Base-by-base conservation (phyloP, 1,140 invertebrate genomes). In the Drosophila pseudoananassae region DNA sequence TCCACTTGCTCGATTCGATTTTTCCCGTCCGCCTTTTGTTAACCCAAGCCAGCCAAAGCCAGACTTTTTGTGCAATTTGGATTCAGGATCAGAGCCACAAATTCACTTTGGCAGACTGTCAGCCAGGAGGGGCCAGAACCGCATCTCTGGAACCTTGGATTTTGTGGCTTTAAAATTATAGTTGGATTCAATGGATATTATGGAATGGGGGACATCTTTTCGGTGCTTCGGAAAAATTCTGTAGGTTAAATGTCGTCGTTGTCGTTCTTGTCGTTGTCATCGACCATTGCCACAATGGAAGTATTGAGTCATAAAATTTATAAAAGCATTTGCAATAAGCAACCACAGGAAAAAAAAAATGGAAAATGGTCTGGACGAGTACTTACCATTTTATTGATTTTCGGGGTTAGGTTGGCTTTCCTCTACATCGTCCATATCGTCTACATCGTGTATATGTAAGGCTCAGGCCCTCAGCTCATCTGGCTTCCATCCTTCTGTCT, bases 351-450 rank as follows among this genome's bases (percentile, higher is more conserved):
- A 57, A 29, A 36, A 10, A 57, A 25, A 53, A 43, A 64, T 43
- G 51, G 17, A 25, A 50, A 66, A 65, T 76, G 58, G 58, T 17
- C 82, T 53, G 63, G 52, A 47, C 60, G 58, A 78, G 83, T 88
- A 88, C 82, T 87, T 72, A 87, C 82, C 83, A 82, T 87, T 82
- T 87, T 87, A 87, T 87, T 75, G 83, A 87, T 87, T 87, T 87
- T 87, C 47, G 59, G 61, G 55, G 55, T 57, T 73, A 45, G 36
- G 63, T 66, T 60, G 47, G 46, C 47, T 75, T 55, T 8, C 33
- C 51, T 38, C 40, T 25, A 40, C 56, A 50, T 54, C 49, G 33
- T 36, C 23, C 8, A n/a, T 49, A 49, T 3, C 25, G 25, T 27
- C 25, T 27, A 27, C 25, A 27, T 27, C 25, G 25, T 27, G 4